Conservation (phyloP, 1,140 invertebrate genomes). For the Xylocopa sonorina region DNA sequence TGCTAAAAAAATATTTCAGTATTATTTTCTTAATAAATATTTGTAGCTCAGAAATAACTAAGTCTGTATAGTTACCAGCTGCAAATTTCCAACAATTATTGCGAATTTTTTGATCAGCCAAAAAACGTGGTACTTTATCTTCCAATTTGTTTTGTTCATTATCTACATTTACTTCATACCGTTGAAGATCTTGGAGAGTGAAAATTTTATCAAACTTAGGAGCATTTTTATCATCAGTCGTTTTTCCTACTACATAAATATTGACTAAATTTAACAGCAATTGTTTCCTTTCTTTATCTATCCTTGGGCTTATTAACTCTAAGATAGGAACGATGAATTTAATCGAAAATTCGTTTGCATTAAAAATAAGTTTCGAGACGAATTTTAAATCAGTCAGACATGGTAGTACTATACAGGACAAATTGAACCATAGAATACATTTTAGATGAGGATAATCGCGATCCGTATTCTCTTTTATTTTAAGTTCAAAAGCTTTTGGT, state of each 20-base stretch:
- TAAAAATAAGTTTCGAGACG: constrained; percentile 65
- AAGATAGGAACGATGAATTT: constrained; percentile 69
- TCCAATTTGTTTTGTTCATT: constrained; percentile 23
- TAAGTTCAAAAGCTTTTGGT: constrained; percentile 49
- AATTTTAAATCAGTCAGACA: constrained; percentile 71
- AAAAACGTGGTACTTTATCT: constrained; percentile 19
- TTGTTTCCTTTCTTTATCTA: constrained; percentile 51
- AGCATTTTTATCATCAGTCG: constrained; percentile 6
- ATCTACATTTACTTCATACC: background rate
- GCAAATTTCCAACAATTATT: constrained; percentile 68
- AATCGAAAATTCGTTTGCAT: constrained; percentile 70
- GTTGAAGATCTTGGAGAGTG: constrained; percentile 66
- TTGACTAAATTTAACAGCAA: constrained; percentile 67
- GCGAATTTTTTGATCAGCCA: constrained; percentile 66
- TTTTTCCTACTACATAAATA: constrained; percentile 57
- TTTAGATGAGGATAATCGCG: constrained; percentile 63
- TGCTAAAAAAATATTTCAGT: constrained; percentile 50
- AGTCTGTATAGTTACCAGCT: constrained; percentile 43
- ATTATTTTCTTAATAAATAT: constrained; percentile 18
- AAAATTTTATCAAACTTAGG: background rate
- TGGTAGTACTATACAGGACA: constrained; percentile 54
- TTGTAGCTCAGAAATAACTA: constrained; percentile 8
- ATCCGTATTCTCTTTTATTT: constrained; percentile 62
- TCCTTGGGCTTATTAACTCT: constrained; percentile 62
- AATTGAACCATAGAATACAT: constrained; percentile 65